These are phyloP conservation scores for Acridotheres tristis DNA, from an alignment of 2,797 vertebrate species.

Conservation along the genomic window DNA sequence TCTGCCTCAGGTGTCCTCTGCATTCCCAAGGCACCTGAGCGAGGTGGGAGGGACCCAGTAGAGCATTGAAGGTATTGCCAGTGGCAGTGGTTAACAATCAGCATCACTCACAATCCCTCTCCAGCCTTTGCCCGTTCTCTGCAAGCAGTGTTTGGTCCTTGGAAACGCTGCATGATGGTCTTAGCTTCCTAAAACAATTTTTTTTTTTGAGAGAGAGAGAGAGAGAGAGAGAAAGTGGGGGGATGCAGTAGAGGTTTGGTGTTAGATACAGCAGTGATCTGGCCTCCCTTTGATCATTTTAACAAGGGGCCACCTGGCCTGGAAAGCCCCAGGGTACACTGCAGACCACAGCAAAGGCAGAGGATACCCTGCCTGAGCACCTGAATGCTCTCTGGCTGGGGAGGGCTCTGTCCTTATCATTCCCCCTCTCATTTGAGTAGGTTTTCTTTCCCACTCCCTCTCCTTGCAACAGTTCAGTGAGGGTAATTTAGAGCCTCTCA, in stretches of 20 bases:
- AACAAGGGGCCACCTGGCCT: neutral
- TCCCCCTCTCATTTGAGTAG: neutral
- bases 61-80: neutral
- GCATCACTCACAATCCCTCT: neutral
- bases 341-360: neutral
- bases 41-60: neutral
- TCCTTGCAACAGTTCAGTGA: neutral
- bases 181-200: neutral
- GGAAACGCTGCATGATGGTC: neutral
- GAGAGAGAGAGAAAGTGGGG: neutral
- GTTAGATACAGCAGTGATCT: neutral
- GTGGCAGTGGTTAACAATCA: neutral
- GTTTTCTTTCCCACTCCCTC: neutral
- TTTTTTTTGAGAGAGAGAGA: neutral
- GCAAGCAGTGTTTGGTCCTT: neutral
- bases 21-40: accelerated
- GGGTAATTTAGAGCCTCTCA: neutral
- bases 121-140: neutral
- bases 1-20: neutral
- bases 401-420: neutral
- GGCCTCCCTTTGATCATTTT: neutral
- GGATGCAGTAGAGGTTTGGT: neutral
- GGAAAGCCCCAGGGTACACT: neutral
- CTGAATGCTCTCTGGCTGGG: neutral
- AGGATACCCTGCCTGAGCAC: neutral